These are phyloP conservation scores for Armadillidium nasatum DNA, from an alignment of 1,140 invertebrate genomes.

Conservation along the genomic window DNA sequence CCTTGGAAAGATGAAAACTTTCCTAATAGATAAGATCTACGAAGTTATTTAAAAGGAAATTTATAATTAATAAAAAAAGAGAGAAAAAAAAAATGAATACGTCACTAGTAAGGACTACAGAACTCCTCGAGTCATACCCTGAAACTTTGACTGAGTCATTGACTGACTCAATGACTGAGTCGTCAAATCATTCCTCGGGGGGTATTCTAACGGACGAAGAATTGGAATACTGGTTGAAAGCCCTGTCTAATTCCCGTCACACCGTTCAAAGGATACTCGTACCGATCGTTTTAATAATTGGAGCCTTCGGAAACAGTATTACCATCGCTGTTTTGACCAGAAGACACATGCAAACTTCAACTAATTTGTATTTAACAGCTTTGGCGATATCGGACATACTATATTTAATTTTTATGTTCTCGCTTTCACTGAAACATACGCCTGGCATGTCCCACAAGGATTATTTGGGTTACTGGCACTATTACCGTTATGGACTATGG, in stretches of 20 bases:
- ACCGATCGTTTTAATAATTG: conserved; percentile 62
- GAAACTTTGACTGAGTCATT: too few relatives aligned
- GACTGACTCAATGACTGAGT: too few relatives aligned
- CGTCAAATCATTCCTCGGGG: background rate
- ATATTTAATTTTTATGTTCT: conserved; percentile 62
- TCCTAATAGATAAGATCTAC: too few relatives aligned
- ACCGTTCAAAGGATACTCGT: conserved; percentile 63
- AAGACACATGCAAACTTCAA: conserved; percentile 66
- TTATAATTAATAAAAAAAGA: too few relatives aligned
- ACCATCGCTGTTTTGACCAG: conserved; percentile 68
- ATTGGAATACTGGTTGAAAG: background rate
- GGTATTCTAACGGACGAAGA: background rate
- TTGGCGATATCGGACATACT: conserved; percentile 66
- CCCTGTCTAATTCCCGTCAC: conserved; percentile 50
- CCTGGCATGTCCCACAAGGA: conserved; percentile 48
- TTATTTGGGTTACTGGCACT: conserved; percentile 56
- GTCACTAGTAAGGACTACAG: too few relatives aligned
- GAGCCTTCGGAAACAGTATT: conserved; percentile 64
- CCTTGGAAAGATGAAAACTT: too few relatives aligned
- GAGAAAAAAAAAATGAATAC: too few relatives aligned
- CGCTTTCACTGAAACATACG: conserved; percentile 61
- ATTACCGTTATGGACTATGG: conserved; percentile 55
- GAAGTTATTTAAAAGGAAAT: too few relatives aligned
- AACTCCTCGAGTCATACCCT: too few relatives aligned
- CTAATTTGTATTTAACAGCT: conserved; percentile 65